These are phyloP conservation scores for Rutilus rutilus DNA, from an alignment of 2,113 vertebrate genomes.

Conservation along the genomic window DNA sequence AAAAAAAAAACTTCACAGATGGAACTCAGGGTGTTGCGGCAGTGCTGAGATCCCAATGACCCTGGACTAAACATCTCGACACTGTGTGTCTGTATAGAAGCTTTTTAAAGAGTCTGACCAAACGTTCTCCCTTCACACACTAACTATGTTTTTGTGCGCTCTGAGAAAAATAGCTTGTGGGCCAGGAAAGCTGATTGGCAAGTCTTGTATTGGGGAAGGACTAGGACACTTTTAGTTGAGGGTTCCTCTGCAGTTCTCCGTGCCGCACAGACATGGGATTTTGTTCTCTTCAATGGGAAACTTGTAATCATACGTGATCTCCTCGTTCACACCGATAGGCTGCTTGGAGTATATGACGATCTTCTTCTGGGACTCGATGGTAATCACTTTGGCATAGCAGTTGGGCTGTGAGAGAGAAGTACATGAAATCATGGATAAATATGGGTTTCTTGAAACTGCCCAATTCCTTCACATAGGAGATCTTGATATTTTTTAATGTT, in stretches of 20 bases:
- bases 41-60: neutral
- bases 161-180: slow-evolving; percentile 12
- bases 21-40: neutral
- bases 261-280: slow-evolving; percentile 92
- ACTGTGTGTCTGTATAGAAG: neutral
- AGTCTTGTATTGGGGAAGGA: slow-evolving; percentile 11
- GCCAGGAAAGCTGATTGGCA: neutral
- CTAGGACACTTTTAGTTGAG: slow-evolving; percentile 79
- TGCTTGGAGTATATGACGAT: slow-evolving; percentile 98
- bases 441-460: no score
- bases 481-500: no score
- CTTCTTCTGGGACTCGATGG: slow-evolving; percentile 96
- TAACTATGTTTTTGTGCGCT: neutral
- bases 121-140: neutral
- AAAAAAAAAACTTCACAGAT: neutral
- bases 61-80: neutral
- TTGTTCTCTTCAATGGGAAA: slow-evolving; percentile 98
- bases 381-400: slow-evolving; percentile 97
- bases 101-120: neutral
- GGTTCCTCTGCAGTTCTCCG: slow-evolving; percentile 90
- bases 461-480: no score
- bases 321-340: slow-evolving; percentile 89
- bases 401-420: slow-evolving; percentile 80
- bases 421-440: neutral
- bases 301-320: slow-evolving; percentile 97